Percentiles rank a stretch among this genome's conserved stretches.
Evolutionary conservation across 2,113 vertebrate genomes (phyloP).

Genomic region (Chaetodon trifascialis): DNA sequence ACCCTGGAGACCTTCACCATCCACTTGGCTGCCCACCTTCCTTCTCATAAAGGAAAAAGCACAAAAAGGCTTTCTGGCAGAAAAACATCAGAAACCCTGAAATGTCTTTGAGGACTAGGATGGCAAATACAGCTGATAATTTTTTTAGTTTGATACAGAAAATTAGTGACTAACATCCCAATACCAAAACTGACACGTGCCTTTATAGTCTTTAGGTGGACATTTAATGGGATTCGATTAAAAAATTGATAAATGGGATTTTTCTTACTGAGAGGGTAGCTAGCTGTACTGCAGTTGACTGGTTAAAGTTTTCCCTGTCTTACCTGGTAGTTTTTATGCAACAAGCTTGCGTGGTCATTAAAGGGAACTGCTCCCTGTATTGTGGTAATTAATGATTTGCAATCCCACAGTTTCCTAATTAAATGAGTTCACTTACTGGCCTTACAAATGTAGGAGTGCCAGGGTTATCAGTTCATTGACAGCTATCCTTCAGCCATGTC

Average conservation of each 20-base stretch:
- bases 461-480: background rate
- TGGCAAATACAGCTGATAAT: too few relatives aligned
- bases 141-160: background rate
- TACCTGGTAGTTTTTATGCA: too few relatives aligned
- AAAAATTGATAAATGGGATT: too few relatives aligned
- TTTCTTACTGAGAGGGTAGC: background rate
- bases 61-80: background rate
- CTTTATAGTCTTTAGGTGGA: background rate
- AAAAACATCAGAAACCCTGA: background rate
- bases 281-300: too few relatives aligned
- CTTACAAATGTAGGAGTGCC: background rate
- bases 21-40: background rate
- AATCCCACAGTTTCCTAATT: background rate
- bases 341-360: background rate
- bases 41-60: background rate
- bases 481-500: background rate
- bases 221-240: background rate
- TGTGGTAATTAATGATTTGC: background rate
- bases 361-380: background rate
- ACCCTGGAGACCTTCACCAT: conserved; percentile 30
- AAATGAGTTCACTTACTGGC: background rate
- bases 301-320: too few relatives aligned
- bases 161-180: too few relatives aligned
- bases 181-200: background rate
- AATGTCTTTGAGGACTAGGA: background rate